Evolutionary conservation across 2,888 invertebrate species (phyloP), one percentile per base, ranked within the genome.

Genomic region (Elegia similella): DNA sequence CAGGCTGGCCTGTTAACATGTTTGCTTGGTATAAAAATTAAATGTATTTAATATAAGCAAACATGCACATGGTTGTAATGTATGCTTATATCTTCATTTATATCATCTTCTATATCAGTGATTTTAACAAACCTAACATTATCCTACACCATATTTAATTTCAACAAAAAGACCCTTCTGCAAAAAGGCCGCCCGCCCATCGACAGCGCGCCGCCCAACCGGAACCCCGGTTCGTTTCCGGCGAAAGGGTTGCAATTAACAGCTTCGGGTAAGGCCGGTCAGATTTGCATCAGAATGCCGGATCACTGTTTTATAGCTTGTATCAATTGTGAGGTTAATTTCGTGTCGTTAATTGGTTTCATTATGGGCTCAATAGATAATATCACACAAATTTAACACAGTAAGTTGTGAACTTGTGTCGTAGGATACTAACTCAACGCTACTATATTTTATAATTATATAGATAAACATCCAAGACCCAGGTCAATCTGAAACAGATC

Each of bases 281-380:
- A n/a, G n/a, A 46, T 47, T 42, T 50, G 50, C 32, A 34, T 50
- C 50, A 50, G 32, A 48, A 50, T 50, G 12, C 7, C 50, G 15
- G 34, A 32, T 50, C 32, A 34, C 16, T 15, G 12, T 50, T 50
- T 50, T 34, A 50, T 50, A 15, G 10, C 32, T 16, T 50, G 50
- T 34, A 5, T 32, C 23, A 15, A 16, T 50, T 50, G 34, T 50
- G 15, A 30, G 34, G 34, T 30, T 16, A 50, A 50, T 34, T 13
- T 23, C 23, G n/a, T 47, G 34, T 34, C 34, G 16, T 38, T 17
- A 52, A 52, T 52, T 23, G 34, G 34, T 44, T 63, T 30, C n/a
- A n/a, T 47, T 30, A 30, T 13, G 30, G 30, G 12, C n/a, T 38
- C 12, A 12, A 38, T 38, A n/a, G n/a, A n/a, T n/a, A n/a, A n/a